Percentiles rank a stretch among this genome's conserved stretches.
Evolutionary conservation across 2,797 vertebrate species (phyloP).

Genomic region (Chaunax sp.): DNA sequence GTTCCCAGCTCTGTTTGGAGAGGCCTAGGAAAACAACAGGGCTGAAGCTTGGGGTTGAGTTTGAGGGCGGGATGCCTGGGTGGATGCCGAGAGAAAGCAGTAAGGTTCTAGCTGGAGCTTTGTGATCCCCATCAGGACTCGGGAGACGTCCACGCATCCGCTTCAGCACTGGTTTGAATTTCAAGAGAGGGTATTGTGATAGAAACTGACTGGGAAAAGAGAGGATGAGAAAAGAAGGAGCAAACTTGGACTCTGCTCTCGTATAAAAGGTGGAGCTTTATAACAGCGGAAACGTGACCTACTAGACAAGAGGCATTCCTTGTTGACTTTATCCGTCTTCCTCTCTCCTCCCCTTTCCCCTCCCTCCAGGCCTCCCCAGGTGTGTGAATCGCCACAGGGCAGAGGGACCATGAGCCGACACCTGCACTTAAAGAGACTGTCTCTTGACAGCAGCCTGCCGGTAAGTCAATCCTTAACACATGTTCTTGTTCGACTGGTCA

Average conservation of each 20-base stretch:
- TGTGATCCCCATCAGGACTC: constrained; percentile 8
- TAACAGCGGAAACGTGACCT: constrained; percentile 34
- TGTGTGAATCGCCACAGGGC: constrained; percentile 73
- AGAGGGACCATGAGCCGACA: constrained; percentile 83
- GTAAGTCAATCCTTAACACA: constrained; percentile 79
- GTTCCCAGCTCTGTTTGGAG: constrained; percentile 79
- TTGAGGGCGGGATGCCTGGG: constrained; percentile 50
- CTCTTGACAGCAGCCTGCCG: constrained; percentile 86
- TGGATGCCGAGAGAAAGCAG: constrained; percentile 18
- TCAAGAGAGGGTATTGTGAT: neutral
- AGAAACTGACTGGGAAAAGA: neutral
- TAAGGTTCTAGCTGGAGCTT: constrained; percentile 5
- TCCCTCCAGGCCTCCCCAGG: constrained; percentile 74
- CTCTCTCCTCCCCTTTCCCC: constrained; percentile 40
- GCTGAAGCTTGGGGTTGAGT: constrained; percentile 42
- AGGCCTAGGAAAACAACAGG: constrained; percentile 75
- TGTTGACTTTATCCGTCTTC: constrained; percentile 62
- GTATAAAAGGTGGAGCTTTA: constrained; percentile 43
- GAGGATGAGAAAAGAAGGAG: neutral
- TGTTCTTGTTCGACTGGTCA: neutral
- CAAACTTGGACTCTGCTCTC: constrained; percentile 63
- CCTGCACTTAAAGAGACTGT: constrained; percentile 85
- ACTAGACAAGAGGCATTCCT: constrained; percentile 42
- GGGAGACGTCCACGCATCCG: constrained; percentile 1
- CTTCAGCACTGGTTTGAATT: neutral